Evolutionary conservation across 2,888 invertebrate species (phyloP), one percentile per base, ranked within the genome.

Genomic region (Subacronicta megacephala): DNA sequence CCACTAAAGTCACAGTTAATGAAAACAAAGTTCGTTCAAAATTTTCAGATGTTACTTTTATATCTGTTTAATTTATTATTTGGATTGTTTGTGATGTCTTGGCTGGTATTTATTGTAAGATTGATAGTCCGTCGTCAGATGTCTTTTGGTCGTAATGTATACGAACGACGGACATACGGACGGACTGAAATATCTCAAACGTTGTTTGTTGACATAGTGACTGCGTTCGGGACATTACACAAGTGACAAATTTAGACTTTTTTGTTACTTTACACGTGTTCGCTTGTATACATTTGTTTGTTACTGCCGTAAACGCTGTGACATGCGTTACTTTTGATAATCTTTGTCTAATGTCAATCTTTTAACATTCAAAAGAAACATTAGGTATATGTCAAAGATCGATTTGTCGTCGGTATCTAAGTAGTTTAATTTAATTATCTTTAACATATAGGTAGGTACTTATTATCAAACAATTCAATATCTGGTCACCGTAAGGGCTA

Each of bases 91-190:
- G 62, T 78, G 77, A 78, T 80, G 75, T 69, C 76, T 77, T 7
- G 74, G 74, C 84, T 84, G 89, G 90, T 90, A 92, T 92, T 92
- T 92, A 90, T 90, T 89, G 85, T 85, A 87, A 92, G 92, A 93
- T 93, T 92, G 89, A 93, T 92, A 84, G 87, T 75, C 82, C 87
- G 90, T 92, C 89, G 89, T 90, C 90, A 86, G 83, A 87, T 92
- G 92, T 92, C 90, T 88, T 84, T 89, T 84, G 84, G 82, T 84
- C 83, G 89, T 90, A 87, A 89, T 80, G 83, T 89, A 85, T 62
- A 63, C 66, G 57, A 58, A 50, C 50, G 53, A 18, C 50, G 53
- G 58, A 85, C 82, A 80, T 56, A 62, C 56, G 50, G 80, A 85
- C 82, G 75, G 75, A 82, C 90, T 73, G 85, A 90, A 90, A 92